These are phyloP conservation scores for Anastatus disparis DNA, from an alignment of 1,140 invertebrate genomes.

Conservation along the genomic window DNA sequence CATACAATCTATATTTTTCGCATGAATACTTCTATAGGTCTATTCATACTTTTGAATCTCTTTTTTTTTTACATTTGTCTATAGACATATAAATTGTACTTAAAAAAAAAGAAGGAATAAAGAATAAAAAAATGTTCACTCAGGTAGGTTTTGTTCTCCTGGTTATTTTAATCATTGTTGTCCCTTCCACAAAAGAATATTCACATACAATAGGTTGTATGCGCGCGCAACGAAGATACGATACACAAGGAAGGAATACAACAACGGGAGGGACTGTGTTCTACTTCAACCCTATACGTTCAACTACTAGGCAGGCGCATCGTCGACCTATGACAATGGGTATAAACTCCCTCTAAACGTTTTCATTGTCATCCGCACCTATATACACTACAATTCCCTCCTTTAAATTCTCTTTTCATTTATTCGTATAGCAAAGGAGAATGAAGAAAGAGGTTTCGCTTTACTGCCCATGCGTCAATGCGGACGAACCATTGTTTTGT, in stretches of 20 bases:
- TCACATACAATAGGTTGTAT: conserved; percentile 20
- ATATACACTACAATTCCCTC: conserved; percentile 28
- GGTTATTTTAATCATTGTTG: background rate
- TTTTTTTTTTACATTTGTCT: background rate
- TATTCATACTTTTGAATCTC: background rate
- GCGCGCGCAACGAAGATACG: background rate
- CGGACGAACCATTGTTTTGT: conserved; percentile 63
- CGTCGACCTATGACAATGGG: conserved; percentile 62
- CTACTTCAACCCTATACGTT: conserved; percentile 40
- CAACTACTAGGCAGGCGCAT: conserved; percentile 63
- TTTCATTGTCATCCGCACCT: conserved; percentile 61
- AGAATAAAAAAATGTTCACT: background rate
- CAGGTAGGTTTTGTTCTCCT: background rate
- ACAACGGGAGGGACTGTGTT: too few relatives aligned
- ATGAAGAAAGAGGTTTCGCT: background rate
- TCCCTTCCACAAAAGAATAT: conserved; percentile 9
- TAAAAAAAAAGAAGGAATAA: too few relatives aligned
- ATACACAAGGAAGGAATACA: background rate
- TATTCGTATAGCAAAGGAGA: background rate
- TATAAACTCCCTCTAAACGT: conserved; percentile 15
- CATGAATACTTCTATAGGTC: background rate
- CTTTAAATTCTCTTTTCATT: too few relatives aligned
- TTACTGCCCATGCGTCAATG: conserved; percentile 65
- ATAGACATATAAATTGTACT: too few relatives aligned
- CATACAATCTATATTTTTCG: conserved; percentile 4